Conservation (phyloP, 35 echinoderm and acorn worm genomes). For the Apostichopus californicus region DNA sequence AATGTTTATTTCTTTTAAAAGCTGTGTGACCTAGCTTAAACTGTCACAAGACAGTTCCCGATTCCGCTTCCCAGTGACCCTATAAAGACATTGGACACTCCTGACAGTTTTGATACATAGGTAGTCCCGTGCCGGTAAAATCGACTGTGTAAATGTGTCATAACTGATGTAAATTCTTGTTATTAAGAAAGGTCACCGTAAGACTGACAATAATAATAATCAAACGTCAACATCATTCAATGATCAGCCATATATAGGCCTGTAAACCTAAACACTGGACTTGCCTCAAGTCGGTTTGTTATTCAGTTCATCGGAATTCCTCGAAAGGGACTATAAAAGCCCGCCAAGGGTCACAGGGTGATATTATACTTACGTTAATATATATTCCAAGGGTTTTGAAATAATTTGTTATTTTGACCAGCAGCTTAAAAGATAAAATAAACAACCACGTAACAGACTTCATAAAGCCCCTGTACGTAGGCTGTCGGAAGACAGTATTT, state of each 20-base stretch:
- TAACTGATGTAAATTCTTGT: not conserved
- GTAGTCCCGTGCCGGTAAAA: too few species aligned
- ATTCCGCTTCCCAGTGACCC: too few species aligned
- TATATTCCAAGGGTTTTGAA: not conserved
- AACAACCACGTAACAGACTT: not conserved
- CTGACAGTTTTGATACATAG: too few species aligned
- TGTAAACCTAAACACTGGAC: not conserved
- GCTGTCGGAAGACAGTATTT: too few species aligned
- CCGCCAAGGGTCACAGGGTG: not conserved
- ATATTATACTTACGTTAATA: not conserved
- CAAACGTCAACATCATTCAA: not conserved
- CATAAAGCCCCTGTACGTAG: too few species aligned
- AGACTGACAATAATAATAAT: not conserved
- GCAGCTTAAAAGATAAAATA: not conserved
- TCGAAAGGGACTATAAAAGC: not conserved
- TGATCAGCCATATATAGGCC: not conserved
- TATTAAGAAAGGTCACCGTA: not conserved
- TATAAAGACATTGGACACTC: too few species aligned
- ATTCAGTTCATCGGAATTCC: not conserved
- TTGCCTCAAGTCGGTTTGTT: not conserved
- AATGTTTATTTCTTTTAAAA: too few species aligned
- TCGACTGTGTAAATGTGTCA: not conserved
- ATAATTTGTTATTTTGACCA: not conserved
- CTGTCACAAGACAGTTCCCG: too few species aligned
- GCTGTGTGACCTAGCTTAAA: too few species aligned